Base-by-base conservation (phyloP, 1,140 invertebrate species). In the Leucophenga varia region DNA sequence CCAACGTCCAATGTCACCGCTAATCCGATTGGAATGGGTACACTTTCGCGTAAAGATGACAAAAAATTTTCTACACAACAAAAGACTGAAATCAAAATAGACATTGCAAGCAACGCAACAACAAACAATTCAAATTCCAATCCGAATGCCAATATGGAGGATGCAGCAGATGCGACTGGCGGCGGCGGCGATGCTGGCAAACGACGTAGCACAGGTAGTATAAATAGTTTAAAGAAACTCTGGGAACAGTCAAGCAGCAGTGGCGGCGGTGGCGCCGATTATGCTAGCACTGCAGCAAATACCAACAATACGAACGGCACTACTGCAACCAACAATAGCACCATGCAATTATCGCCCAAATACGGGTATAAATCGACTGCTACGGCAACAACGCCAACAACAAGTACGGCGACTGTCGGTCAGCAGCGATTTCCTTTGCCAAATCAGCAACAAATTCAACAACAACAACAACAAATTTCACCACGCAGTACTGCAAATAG, bases 131-230 rank as follows among this genome's bases (percentile, higher is more conserved):
- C 44, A 38, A 48, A 64, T 32, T 44, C 52, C 10, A 68, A 67
- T 48, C 37, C 48, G 16, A 55, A 54, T 49, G 20, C 44, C 8
- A 43, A 52, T 22, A 21, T 18, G 7, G 38, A 47, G 3, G 9
- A 25, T 5, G 19, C 34, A 12, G 35, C 35, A 30, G 14, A 37
- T 1, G 10, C 12, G 34, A 21, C 14, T 28, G 10, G n/a, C 44
- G 17, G 61, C 47, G 79, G 79, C 42, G 37, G 25, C 40, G 21
- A 60, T 25, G 38, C 55, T 46, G 90, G 92, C 61, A 95, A 95
- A 72, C 79, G 91, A n/a, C 85, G 89, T 39, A 94, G 91, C 71
- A 93, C 91, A 22, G 91, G 92, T 40, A 93, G 91, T 76, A 95
- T 96, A 65, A 93, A 86, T 72, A 95, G 89, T 71, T 79, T 95